Base-by-base conservation (phyloP, 2,113 vertebrate species). In the Podarcis muralis region DNA sequence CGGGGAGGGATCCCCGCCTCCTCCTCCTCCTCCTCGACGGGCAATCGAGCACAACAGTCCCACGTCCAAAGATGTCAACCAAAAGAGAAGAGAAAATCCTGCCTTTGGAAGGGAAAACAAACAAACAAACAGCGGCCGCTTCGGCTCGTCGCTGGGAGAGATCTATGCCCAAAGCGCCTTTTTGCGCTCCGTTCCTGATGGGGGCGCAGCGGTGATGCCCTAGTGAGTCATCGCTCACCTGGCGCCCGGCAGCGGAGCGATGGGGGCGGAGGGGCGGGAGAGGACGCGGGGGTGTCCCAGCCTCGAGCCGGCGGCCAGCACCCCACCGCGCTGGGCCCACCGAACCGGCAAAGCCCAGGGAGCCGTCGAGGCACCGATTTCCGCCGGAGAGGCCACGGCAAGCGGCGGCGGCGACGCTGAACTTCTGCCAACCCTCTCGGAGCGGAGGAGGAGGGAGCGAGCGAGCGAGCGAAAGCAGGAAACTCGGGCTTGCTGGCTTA, bases 161-260 rank as follows among this genome's bases (percentile, higher is more conserved):
- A 43, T 43, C 22, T 40, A 13, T 35, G 40, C 40, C 78, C 76
- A 23, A 22, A 43, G 62, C 23, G 20, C 77, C 62, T 68, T 74
- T 48, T 72, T 12, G 37, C 66, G 69, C 48, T 65, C 53, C 65
- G 80, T 66, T 65, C 57, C 87, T 25, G 80, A 2, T 16, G 88
- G 78, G 32, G 79, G 80, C 48, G 78, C 48, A 71, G 89, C 84
- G 89, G 40, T 32, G 93, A 35, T 89, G 94, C 93, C 57, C 88
- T 35, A 8, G 66, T 81, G 83, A 90, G 68, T 59, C 79, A 3
- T 81, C 77, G 94, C 95, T 96, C 95, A 95, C 95, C 95, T 95
- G 85, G 89, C 83, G 35, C 53, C 89, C 78, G 13, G 66, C 0
- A 22, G 81, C 6, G 40, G 86, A 86, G 91, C 25, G 32, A 27